These are phyloP conservation scores for Nysson spinosus DNA, from an alignment of 2,888 invertebrate genomes.

Conservation along the genomic window DNA sequence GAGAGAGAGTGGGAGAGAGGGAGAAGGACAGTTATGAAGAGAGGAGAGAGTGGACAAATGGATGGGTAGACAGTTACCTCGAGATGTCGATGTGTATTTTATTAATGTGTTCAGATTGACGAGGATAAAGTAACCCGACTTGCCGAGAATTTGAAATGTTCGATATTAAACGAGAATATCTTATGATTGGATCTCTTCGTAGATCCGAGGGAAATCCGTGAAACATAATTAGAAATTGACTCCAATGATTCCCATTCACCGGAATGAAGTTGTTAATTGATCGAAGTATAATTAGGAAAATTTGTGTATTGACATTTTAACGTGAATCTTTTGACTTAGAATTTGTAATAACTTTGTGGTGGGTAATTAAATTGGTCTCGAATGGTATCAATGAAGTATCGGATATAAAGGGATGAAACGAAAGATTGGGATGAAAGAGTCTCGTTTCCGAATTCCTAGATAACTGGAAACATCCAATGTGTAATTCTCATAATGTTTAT, in stretches of 20 bases:
- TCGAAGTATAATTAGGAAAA: too few relatives aligned
- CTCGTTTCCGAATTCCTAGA: not conserved
- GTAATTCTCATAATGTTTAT: constrained; percentile 38
- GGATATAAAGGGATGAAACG: not conserved
- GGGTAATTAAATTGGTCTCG: too few relatives aligned
- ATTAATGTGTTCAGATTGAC: too few relatives aligned
- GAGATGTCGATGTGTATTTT: not conserved
- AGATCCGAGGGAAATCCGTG: not conserved
- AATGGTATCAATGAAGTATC: not conserved
- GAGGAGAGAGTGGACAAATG: not conserved
- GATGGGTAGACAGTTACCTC: not conserved
- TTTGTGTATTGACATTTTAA: too few relatives aligned
- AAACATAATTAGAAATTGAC: not conserved
- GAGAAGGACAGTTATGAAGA: too few relatives aligned
- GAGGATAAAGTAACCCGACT: not conserved
- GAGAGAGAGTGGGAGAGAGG: not conserved
- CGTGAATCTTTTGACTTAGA: too few relatives aligned
- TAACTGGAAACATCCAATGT: constrained; percentile 1
- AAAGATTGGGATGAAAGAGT: not conserved
- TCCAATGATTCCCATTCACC: too few relatives aligned
- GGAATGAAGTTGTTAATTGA: too few relatives aligned
- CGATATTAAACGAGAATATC: not conserved
- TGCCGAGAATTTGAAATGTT: not conserved
- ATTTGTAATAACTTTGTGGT: too few relatives aligned
- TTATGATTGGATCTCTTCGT: not conserved